Base-by-base conservation (phyloP, 2,888 invertebrate genomes). In the Phasia obesa region DNA sequence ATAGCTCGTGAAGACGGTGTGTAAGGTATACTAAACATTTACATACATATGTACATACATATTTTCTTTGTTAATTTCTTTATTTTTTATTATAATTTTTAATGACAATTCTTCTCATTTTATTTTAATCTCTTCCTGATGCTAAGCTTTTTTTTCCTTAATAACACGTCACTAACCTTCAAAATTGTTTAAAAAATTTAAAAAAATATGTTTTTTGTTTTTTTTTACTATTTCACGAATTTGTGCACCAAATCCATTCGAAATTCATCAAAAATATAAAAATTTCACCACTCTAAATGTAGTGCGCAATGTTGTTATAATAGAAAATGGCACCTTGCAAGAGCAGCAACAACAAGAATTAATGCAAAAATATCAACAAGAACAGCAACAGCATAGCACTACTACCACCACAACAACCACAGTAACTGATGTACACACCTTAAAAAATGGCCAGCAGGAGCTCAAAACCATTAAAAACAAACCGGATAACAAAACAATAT, bases 371-470 rank as follows among this genome's bases (percentile, higher is more conserved):
- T 35, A 75, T 42, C 57, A 78, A 57, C 51, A 71, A 76, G 75
- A 83, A 38, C 64, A 85, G 79, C 84, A 85, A 77, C 76, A 86
- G 81, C 85, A 85, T 79, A 74, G 82, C 85, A 75, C 84, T 57
- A 55, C 64, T 7, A 83, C 75, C 51, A 85, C 80, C 9, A 85
- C 81, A 47, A 84, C 85, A 11, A 86, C 85, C 7, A 85, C 85
- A 15, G 84, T 82, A 84, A 84, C 86, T n/a, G 82, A 85, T 49
- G 49, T 74, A 21, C 76, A 70, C 51, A 77, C 70, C n/a, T n/a
- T n/a, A n/a, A 49, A 27, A 0, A 85, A 84, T 76, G 81, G 78
- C 23, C 65, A 69, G 17, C 64, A 53, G 17, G 57, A 47, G 11
- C 7, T 59, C 21, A 67, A 47, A 74, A 11, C 27, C 51, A 60